phyloP scores from a whole-genome alignment of 1,140 invertebrate genomes.

The Euwallacea similis region DNA sequence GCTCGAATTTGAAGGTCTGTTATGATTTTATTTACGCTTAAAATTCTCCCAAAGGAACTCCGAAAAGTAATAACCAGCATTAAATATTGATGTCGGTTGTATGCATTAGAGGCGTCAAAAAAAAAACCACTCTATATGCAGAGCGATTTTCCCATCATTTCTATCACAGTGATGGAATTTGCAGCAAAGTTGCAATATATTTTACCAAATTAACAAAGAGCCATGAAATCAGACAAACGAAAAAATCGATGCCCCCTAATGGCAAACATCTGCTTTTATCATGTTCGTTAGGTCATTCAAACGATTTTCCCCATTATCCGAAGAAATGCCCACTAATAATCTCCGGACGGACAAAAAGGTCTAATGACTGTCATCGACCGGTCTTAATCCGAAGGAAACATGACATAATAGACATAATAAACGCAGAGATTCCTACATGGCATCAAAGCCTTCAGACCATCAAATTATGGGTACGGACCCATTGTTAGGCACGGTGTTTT shows the following conservation, averaged over 20 bases:
- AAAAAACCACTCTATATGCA: too few species aligned
- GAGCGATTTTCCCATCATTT: too few species aligned
- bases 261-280: neutral
- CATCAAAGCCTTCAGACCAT: constrained; percentile 14
- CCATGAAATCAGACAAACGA: too few species aligned
- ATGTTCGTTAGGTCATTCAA: neutral
- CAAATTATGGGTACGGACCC: constrained; percentile 10
- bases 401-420: constrained; percentile 18
- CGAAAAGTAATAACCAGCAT: too few species aligned
- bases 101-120: too few species aligned
- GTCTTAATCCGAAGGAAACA: constrained; percentile 19
- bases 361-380: constrained; percentile 16
- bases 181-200: too few species aligned
- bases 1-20: neutral
- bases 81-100: too few species aligned
- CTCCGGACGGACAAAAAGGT: neutral
- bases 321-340: constrained; percentile 4
- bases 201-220: too few species aligned
- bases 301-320: neutral
- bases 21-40: constrained; percentile 2
- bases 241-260: neutral
- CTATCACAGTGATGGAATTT: too few species aligned
- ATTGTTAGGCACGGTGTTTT: constrained; percentile 19
- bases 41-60: neutral
- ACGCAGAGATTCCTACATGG: constrained; percentile 15